Conservation (phyloP, 2,888 invertebrate genomes). For the Eupithecia abbreviata region DNA sequence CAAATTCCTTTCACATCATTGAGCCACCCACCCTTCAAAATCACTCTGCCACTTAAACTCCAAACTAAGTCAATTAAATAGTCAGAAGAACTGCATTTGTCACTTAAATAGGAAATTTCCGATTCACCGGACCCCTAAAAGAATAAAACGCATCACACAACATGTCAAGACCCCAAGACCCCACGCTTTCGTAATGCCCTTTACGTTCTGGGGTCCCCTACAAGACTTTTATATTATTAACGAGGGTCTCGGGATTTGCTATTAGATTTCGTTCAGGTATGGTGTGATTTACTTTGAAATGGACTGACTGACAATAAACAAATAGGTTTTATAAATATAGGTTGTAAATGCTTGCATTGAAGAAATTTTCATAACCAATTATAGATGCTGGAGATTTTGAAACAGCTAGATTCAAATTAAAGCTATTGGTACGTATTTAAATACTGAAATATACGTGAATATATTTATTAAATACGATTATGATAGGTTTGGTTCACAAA, state of each 20-base stretch:
- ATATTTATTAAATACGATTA: too few species aligned
- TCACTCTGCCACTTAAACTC: slow-evolving; percentile 18
- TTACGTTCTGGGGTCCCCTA: background rate
- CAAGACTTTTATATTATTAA: slow-evolving; percentile 3
- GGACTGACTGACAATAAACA: too few species aligned
- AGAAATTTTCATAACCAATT: too few species aligned
- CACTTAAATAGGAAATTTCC: slow-evolving; percentile 57
- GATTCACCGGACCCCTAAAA: slow-evolving; percentile 44
- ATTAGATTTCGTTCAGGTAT: slow-evolving; percentile 1
- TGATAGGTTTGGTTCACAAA: too few species aligned
- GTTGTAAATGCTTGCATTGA: too few species aligned
- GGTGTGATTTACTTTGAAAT: background rate
- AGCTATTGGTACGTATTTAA: too few species aligned
- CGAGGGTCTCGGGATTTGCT: background rate
- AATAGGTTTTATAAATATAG: too few species aligned
- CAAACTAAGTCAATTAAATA: slow-evolving; percentile 65
- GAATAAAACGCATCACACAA: slow-evolving; percentile 45
- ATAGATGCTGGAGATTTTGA: too few species aligned
- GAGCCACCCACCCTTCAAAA: background rate
- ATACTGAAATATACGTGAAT: too few species aligned
- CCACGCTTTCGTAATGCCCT: background rate
- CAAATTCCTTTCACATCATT: background rate
- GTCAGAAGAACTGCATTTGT: slow-evolving; percentile 62
- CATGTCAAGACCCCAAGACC: background rate
- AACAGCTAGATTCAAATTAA: too few species aligned